Conservation (phyloP, 2,797 vertebrate species). For the Leptoclinus maculatus region DNA sequence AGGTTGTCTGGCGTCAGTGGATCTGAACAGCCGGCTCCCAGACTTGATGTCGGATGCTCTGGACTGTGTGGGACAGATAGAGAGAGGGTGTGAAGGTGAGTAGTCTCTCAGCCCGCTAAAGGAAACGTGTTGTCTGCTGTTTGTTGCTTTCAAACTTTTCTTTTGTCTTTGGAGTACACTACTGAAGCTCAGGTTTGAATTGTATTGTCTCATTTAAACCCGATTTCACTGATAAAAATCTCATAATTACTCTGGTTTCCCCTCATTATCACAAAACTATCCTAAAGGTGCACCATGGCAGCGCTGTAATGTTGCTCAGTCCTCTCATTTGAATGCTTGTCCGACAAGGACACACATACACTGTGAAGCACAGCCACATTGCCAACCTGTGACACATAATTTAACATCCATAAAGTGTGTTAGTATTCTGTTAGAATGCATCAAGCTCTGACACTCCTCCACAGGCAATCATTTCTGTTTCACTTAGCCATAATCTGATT, state of each 20-base stretch:
- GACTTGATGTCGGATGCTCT: slow-evolving; percentile 96
- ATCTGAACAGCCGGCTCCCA: slow-evolving; percentile 95
- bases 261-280: slow-evolving; percentile 8
- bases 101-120: slow-evolving; percentile 25
- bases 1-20: slow-evolving; percentile 95
- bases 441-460: slow-evolving; percentile 67
- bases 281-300: background rate
- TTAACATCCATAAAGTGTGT: slow-evolving; percentile 68
- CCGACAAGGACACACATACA: slow-evolving; percentile 4
- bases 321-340: background rate
- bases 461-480: slow-evolving; percentile 72
- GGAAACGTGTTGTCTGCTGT: background rate
- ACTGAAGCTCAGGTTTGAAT: background rate
- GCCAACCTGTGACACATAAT: slow-evolving; percentile 66
- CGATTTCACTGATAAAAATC: background rate
- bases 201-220: background rate
- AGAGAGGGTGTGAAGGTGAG: slow-evolving; percentile 97
- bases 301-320: background rate
- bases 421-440: slow-evolving; percentile 71
- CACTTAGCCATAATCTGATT: slow-evolving; percentile 81
- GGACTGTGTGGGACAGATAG: slow-evolving; percentile 96
- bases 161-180: background rate
- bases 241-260: background rate
- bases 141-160: background rate
- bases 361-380: slow-evolving; percentile 45